Base-by-base conservation (phyloP, 2,797 vertebrate genomes). In the Menidia menidia region DNA sequence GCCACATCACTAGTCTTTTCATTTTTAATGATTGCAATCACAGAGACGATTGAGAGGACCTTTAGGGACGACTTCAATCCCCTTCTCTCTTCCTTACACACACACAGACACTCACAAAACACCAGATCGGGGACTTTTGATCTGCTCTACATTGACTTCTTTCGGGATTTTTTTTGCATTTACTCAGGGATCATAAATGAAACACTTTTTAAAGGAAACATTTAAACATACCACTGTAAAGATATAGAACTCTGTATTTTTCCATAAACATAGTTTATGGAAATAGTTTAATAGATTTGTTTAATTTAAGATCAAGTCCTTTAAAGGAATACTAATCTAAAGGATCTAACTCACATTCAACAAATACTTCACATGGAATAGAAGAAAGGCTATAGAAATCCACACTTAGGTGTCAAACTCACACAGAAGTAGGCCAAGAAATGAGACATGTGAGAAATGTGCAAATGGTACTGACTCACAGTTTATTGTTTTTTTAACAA, bases 11-110 rank as follows among this genome's bases (percentile, higher is more conserved):
- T 56, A 13, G 57, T 63, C 41, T 71, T 85, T 76, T 72, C 16
- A 57, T 18, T 63, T 75, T 63, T 72, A 54, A 47, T 63, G 14
- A 67, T 64, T 68, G 60, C 45, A 53, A 85, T 78, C 67, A 53
- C 13, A 71, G 39, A 16, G 56, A 55, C 18, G 6, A 71, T 25
- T 48, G 59, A 73, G 44, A 33, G 19, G 51, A 44, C 35, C 62
- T 50, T 50, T 8, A 16, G 69, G 83, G 62, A 75, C 35, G 14
- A 73, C 67, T 77, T 80, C 55, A 64, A 48, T 64, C 16, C 0
- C 57, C 43, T 35, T 43, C 47, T 57, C 15, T 19, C 14, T 47
- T 8, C 39, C 14, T 31, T 11, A 18, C 19, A 15, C 50, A 52
- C 12, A 31, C 47, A 59, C 47, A 65, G 30, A 50, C 44, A 18